Percentiles rank a stretch among this genome's conserved stretches.
phyloP scores from a whole-genome alignment of 2,113 vertebrate genomes.

The Meles meles region DNA sequence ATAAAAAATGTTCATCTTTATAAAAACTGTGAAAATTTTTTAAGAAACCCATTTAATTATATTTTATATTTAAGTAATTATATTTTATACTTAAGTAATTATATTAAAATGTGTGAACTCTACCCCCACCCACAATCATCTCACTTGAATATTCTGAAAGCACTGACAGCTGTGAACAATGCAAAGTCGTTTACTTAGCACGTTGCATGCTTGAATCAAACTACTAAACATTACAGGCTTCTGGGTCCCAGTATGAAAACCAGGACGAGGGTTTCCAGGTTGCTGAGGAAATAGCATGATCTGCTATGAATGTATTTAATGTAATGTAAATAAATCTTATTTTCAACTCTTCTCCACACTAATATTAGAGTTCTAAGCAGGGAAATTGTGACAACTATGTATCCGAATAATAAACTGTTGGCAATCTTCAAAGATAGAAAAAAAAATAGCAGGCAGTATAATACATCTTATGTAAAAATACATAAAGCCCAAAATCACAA shows the following conservation, averaged over 20 bases:
- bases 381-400: not conserved
- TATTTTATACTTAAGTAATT: not conserved
- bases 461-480: not conserved
- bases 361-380: not conserved
- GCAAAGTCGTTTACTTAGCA: not conserved
- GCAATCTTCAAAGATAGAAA: not conserved
- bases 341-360: not conserved
- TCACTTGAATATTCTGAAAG: not conserved
- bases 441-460: not conserved
- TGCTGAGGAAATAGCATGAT: not conserved
- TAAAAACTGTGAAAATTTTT: slow-evolving; percentile 4
- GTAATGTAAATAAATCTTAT: not conserved
- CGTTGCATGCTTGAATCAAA: not conserved
- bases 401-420: not conserved
- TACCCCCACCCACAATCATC: not conserved
- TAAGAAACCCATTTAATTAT: not conserved
- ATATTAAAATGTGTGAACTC: not conserved
- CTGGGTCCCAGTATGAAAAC: not conserved
- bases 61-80: not conserved
- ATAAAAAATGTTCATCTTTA: not conserved
- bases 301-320: not conserved
- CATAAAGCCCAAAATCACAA: not conserved
- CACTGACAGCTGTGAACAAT: not conserved
- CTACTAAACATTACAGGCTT: not conserved
- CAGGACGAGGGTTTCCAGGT: not conserved